phyloP scores from a whole-genome alignment of 2,113 vertebrate genomes.

The Anseranas semipalmata region DNA sequence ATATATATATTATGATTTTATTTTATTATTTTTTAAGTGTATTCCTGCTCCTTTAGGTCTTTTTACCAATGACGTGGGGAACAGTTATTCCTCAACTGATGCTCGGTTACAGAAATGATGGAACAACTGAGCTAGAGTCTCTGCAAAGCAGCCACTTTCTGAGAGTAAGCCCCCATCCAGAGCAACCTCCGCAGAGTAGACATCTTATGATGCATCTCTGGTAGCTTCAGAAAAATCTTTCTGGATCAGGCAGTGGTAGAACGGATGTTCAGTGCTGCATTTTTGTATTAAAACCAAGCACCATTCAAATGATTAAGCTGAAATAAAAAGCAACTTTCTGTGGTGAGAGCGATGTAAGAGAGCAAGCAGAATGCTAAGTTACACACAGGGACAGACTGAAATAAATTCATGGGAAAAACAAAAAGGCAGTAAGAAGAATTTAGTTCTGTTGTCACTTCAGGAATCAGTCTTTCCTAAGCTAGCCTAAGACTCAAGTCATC shows the following conservation, averaged over 20 bases:
- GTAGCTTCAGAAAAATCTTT: not conserved
- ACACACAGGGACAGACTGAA: not conserved
- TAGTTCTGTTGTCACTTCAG: not conserved
- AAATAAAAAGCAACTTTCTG: not conserved
- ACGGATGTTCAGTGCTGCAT: not conserved
- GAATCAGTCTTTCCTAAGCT: not conserved
- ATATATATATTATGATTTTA: no score
- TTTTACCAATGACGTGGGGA: not conserved
- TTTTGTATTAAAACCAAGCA: conserved; percentile 7
- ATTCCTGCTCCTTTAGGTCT: not conserved
- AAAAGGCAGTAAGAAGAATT: not conserved
- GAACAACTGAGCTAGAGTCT: not conserved
- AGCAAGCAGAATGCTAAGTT: not conserved
- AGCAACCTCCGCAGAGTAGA: not conserved
- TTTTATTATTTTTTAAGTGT: no score
- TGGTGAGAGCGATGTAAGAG: not conserved
- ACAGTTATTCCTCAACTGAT: not conserved
- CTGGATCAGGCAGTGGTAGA: not conserved
- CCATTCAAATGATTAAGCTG: not conserved
- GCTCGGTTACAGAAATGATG: not conserved
- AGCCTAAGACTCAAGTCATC: not conserved
- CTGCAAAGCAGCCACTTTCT: not conserved
- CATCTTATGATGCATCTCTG: not conserved
- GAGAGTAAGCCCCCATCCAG: not conserved
- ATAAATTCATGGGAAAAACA: not conserved